Conservation (phyloP, 1,140 invertebrate genomes). For the Hyles vespertilio region DNA sequence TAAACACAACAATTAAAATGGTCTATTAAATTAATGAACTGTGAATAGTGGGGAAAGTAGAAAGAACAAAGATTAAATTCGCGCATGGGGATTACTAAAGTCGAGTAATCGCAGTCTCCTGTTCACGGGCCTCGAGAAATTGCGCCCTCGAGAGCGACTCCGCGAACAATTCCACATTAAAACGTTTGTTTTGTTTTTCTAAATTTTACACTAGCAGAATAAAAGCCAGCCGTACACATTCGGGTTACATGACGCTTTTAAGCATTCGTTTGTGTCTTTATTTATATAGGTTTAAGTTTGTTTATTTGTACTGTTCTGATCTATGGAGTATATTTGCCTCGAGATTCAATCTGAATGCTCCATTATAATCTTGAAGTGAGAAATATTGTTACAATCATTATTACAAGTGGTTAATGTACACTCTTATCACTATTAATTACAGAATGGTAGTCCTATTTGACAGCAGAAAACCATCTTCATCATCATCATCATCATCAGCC, state of each 20-base stretch:
- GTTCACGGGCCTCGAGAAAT: conserved; percentile 25
- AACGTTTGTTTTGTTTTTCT: conserved; percentile 25
- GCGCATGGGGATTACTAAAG: conserved; percentile 27
- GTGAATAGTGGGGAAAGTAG: conserved; percentile 14
- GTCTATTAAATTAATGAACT: conserved; percentile 20
- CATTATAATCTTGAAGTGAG: too few relatives aligned
- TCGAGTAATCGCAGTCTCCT: conserved; percentile 27
- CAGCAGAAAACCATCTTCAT: too few relatives aligned
- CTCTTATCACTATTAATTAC: too few relatives aligned
- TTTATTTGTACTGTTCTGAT: too few relatives aligned
- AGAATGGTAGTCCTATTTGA: too few relatives aligned
- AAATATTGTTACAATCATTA: too few relatives aligned
- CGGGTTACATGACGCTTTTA: too few relatives aligned
- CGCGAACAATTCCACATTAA: conserved; percentile 25
- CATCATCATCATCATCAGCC: too few relatives aligned
- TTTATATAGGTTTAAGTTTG: too few relatives aligned
- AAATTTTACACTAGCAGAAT: conserved; percentile 11
- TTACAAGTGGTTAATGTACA: too few relatives aligned
- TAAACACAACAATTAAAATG: not conserved
- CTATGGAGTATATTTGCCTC: too few relatives aligned
- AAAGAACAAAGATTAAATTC: conserved; percentile 30
- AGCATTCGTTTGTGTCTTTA: conserved; percentile 1
- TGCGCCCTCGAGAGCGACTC: conserved; percentile 22
- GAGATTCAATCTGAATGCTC: too few relatives aligned
- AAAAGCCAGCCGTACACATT: not conserved